Base-by-base conservation (phyloP, 2,888 invertebrate species). In the Pegoplata infirma region DNA sequence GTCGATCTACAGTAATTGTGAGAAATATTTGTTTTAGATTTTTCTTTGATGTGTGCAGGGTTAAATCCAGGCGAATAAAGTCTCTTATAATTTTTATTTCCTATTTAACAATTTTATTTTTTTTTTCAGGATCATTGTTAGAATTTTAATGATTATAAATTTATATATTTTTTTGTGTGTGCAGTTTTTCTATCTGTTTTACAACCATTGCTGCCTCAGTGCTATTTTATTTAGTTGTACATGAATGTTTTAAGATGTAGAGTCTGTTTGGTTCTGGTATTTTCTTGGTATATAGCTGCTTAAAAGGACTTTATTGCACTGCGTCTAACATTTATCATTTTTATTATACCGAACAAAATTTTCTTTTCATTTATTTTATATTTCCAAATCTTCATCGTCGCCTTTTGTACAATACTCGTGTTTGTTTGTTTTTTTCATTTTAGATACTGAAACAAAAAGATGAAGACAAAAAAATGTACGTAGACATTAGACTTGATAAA, bases 251-350 rank as follows among this genome's bases (percentile, higher is more conserved):
- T 25, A 19, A 5, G n/a, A n/a, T n/a, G n/a, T n/a, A 25, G 21
- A 53, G 59, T 53, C 53, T n/a, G n/a, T n/a, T n/a, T n/a, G n/a
- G n/a, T n/a, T n/a, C n/a, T 61, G 59, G 28, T 59, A n/a, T 64
- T 68, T 76, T 76, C 32, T 59, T 64, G 58, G 69, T 58, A n/a
- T n/a, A n/a, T n/a, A 25, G 19, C 61, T 69, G 36, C 23, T 69
- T 76, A 47, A 63, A 76, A 63, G 14, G 64, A 67, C 71, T 76
- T 71, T 71, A 71, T 66, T 71, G 76, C 76, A 66, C 16, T 76
- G 76, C 76, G 53, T 76, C 76, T 59, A 71, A 71, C 76, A 76
- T 76, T 76, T 76, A 76, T 76, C 76, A 76, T 76, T 76, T 76
- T 76, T 76, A 76, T 76, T 76, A 71, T 53, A 64, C 21, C 44